Conservation (phyloP, 2,797 vertebrate genomes). For the Apogon hyalosoma region DNA sequence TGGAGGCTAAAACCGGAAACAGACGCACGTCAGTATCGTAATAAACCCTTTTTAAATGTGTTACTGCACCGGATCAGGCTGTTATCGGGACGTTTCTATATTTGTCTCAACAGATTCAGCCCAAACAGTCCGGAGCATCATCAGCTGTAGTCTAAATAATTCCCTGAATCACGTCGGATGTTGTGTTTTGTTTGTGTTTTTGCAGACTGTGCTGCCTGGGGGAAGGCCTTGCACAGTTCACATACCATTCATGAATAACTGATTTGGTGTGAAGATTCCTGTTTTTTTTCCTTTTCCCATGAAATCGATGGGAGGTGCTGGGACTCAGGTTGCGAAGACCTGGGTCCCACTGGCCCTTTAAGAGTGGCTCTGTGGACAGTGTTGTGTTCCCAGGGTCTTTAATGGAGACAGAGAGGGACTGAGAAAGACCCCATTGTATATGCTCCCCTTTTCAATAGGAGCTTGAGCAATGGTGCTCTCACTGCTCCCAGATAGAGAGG, state of each 20-base stretch:
- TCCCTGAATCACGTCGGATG: conserved; percentile 42
- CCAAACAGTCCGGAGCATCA: conserved; percentile 41
- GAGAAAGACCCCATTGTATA: conserved; percentile 88
- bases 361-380: conserved; percentile 75
- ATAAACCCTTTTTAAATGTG: not conserved
- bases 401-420: conserved; percentile 81
- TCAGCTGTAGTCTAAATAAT: conserved; percentile 62
- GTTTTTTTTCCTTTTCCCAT: conserved; percentile 32
- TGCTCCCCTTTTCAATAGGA: conserved; percentile 78
- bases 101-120: conserved; percentile 27
- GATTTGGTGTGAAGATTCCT: conserved; percentile 45
- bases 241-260: conserved; percentile 52
- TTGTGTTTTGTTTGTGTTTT: conserved; percentile 2
- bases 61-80: not conserved
- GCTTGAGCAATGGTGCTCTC: conserved; percentile 78
- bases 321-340: conserved; percentile 55
- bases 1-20: not conserved
- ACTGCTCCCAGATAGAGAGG: conserved; percentile 72
- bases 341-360: conserved; percentile 80
- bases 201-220: conserved; percentile 23
- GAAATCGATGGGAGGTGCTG: conserved; percentile 48
- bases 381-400: conserved; percentile 86
- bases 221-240: conserved; percentile 29
- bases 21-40: no score
- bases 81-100: conserved; percentile 24